Evolutionary conservation across 1,140 invertebrate species (phyloP), one percentile per base, ranked within the genome.

Genomic region (Cephus cinctus): DNA sequence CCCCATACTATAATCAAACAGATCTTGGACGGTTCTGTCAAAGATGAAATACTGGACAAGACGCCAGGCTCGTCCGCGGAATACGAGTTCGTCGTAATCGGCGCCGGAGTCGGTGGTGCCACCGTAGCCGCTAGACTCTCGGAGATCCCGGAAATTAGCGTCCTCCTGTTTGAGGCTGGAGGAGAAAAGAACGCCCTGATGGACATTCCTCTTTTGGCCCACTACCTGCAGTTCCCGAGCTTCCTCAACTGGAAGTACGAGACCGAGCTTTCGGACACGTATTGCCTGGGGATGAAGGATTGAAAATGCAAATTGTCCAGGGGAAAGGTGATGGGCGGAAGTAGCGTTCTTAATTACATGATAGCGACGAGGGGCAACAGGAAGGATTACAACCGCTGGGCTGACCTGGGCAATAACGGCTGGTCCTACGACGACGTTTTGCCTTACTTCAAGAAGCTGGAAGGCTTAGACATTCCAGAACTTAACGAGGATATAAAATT

Each of bases 201-300:
- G 3, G 77, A 84, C 46, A 80, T 90, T 22, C 88, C 88, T 1
- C 69, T 80, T 0, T 67, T 86, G 3, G 83, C 84, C 0, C 74
- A 74, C 23, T 77, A 79, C 42, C 76, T 83, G 46, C 78, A 80
- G 54, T 52, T 69, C 47, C 67, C 65, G 0, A 84, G 81, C 0
- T 65, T 74, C 18, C 73, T 79, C 15, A 83, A 90, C 59, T 92
- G 88, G 89, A 77, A 80, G 36, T 90, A 86, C 61, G 62, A 67
- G 8, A 87, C 87, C 49, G 81, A 83, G 25, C 25, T n/a, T 27
- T 27, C 25, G 25, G n/a, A 27, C 25, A n/a, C n/a, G 35, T 36
- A n/a, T 16, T 11, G 35, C 35, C 11, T 61, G 11, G 39, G 23
- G 5, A 19, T 43, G 12, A 31, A 49, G 27, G 30, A 12, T 36